Percentiles rank a stretch among this genome's conserved stretches.
These are phyloP conservation scores for Enteromius thamalakanensis DNA, from an alignment of 2,797 vertebrate species.

Conservation along the genomic window DNA sequence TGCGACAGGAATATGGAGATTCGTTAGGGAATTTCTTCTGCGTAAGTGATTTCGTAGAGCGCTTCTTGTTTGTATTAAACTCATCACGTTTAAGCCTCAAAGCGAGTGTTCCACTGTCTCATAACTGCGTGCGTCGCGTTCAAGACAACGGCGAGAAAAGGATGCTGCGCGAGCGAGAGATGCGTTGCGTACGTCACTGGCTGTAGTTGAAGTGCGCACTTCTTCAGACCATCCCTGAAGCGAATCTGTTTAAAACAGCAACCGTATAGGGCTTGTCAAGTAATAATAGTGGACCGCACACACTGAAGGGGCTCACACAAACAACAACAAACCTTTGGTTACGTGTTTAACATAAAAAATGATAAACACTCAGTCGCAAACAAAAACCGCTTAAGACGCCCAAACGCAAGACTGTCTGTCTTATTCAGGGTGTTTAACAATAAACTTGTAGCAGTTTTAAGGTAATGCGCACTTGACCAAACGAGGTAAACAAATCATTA, in stretches of 20 bases:
- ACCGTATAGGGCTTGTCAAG: neutral
- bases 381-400: neutral
- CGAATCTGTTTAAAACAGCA: neutral
- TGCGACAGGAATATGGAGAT: conserved; percentile 62
- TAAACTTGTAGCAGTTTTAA: conserved; percentile 7
- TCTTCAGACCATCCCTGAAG: conserved; percentile 15
- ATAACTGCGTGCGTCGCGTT: conserved; percentile 63
- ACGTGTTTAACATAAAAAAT: neutral
- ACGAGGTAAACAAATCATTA: conserved; percentile 57
- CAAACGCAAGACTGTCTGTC: no score
- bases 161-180: conserved; percentile 75
- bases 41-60: conserved; percentile 49
- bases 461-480: conserved; percentile 49
- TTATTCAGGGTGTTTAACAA: neutral
- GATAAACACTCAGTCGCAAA: neutral
- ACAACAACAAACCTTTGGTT: neutral
- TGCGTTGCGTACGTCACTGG: conserved; percentile 72
- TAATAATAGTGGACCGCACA: neutral
- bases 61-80: neutral
- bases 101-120: neutral
- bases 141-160: conserved; percentile 68
- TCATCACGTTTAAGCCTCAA: no score
- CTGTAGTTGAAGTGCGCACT: conserved; percentile 73
- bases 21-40: conserved; percentile 72
- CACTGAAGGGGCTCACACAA: neutral